Base-by-base conservation (phyloP, 2,797 vertebrate species). In the Selene dorsalis region DNA sequence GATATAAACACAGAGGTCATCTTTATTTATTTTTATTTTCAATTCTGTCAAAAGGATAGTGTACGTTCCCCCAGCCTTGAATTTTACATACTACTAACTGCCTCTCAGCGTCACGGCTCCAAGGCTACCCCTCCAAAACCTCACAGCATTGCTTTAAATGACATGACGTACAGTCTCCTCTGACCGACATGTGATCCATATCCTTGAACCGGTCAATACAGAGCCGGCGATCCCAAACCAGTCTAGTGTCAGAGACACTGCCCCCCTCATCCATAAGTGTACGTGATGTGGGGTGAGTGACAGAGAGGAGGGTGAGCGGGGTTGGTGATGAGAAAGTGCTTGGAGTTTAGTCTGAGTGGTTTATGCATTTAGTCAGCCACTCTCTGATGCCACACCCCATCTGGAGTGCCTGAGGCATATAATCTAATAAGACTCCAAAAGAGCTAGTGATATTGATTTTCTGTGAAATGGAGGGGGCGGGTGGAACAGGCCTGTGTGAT, bases 381-480 rank as follows among this genome's bases (percentile, higher is more conserved):
- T 89, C 82, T 86, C 77, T 75, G 84, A 89, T 87, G 89, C 92
- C 90, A 92, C 90, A 89, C 93, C 92, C 88, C 83, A 88, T 84
- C 83, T 88, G 82, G 85, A 92, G 89, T 89, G 91, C 86, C 87
- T 74, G 74, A 83, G 84, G 84, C 89, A 87, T 73, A 90, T 91
- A 91, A 93, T 92, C 91, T 88, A 94, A 94, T 93, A 93, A 93
- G 86, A 88, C 79, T 87, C 77, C 66, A 85, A 84, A 91, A 89
- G 89, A 91, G 90, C 88, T 81, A 85, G 76, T 76, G 80, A 87
- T 92, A 94, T 94, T 88, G 92, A 94, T 94, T 92, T 91, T 91
- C 91, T 91, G 84, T 80, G 73, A 86, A 90, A 90, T 78, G 87
- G 86, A 84, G 78, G 89, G 82, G 80, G 79, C 6, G 69, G 84